Evolutionary conservation across 2,113 vertebrate species (phyloP).

Genomic region (Passer domesticus): DNA sequence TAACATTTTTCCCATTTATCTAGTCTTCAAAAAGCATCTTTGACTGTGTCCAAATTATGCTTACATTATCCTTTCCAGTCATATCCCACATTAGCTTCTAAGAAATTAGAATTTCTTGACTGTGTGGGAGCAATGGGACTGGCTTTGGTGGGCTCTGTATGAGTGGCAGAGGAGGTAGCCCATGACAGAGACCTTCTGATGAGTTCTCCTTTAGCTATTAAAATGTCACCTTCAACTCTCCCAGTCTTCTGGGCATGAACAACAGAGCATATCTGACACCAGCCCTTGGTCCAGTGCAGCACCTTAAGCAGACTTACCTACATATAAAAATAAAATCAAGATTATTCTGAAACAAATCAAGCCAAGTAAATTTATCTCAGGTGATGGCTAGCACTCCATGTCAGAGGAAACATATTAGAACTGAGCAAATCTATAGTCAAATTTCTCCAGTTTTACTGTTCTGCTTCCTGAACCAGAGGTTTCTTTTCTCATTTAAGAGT

Average conservation of each 20-base stretch:
- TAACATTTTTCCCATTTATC: background rate
- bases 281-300: background rate
- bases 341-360: background rate
- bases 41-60: background rate
- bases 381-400: background rate
- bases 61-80: background rate
- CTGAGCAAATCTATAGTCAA: background rate
- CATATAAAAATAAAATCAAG: background rate
- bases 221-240: background rate
- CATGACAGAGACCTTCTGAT: background rate
- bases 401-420: background rate
- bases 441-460: background rate
- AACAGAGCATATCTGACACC: background rate
- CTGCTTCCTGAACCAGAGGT: background rate
- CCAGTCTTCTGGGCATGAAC: background rate
- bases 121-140: background rate
- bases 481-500: background rate
- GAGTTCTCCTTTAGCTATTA: background rate
- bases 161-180: background rate
- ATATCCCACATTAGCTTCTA: rapidly evolving
- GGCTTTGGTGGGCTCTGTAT: background rate
- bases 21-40: background rate
- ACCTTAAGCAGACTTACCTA: background rate
- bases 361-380: background rate
- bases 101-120: background rate